phyloP scores from a whole-genome alignment of 2,797 vertebrate species.

The Carcharodon carcharias region DNA sequence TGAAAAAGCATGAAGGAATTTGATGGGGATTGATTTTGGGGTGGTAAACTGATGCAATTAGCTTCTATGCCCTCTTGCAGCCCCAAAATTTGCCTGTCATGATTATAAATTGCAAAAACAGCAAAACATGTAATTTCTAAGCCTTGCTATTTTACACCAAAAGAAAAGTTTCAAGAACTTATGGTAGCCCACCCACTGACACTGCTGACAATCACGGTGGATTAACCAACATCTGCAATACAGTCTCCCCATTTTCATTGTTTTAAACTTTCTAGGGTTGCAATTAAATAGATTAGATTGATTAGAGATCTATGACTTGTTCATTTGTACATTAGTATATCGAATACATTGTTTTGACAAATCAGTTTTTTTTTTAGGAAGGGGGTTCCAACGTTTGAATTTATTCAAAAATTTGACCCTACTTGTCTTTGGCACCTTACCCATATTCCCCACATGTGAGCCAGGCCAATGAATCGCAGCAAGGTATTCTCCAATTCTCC shows the following conservation, averaged over 20 bases:
- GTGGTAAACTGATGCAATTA: neutral
- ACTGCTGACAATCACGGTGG: neutral
- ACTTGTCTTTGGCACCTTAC: neutral
- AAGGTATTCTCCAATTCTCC: neutral
- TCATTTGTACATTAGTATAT: neutral
- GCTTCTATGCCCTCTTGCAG: neutral
- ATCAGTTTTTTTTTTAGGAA: neutral
- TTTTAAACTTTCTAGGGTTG: neutral
- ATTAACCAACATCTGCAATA: neutral
- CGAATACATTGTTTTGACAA: neutral
- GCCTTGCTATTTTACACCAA: neutral
- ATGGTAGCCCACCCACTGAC: neutral
- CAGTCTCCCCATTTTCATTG: neutral
- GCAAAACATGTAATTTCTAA: neutral
- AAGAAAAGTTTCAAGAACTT: neutral
- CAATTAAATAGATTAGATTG: neutral
- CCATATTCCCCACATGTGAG: too few species aligned
- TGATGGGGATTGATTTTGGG: neutral
- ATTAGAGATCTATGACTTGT: neutral
- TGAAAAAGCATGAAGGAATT: neutral
- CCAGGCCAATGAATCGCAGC: neutral
- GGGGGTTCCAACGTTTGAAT: neutral
- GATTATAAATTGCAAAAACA: neutral
- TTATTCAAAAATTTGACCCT: neutral
- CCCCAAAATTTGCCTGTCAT: neutral